Percentiles rank a stretch among this genome's conserved stretches.
Evolutionary conservation across 2,888 invertebrate species (phyloP).

Genomic region (Alsophila aescularia): DNA sequence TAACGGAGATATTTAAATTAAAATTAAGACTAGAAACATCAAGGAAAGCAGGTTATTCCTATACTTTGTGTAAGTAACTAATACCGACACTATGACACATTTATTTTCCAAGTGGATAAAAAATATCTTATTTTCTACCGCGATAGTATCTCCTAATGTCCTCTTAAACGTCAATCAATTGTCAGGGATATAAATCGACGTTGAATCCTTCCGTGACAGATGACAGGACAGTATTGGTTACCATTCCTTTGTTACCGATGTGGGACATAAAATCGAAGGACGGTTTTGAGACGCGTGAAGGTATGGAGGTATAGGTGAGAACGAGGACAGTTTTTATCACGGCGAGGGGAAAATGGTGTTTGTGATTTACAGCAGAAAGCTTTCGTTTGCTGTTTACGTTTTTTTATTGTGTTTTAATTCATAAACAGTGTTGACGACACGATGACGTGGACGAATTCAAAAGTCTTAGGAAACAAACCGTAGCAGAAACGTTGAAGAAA

Average conservation of each 20-base stretch:
- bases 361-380: too few species aligned
- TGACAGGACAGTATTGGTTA: background rate
- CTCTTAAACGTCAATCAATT: constrained; percentile 8
- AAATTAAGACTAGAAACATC: too few species aligned
- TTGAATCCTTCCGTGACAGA: constrained; percentile 2
- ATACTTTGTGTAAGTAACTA: too few species aligned
- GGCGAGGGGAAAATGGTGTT: too few species aligned
- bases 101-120: background rate
- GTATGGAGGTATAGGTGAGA: background rate
- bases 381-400: too few species aligned
- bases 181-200: constrained; percentile 20
- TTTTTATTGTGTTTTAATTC: too few species aligned
- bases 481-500: too few species aligned
- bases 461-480: too few species aligned
- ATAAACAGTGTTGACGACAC: too few species aligned
- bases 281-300: background rate
- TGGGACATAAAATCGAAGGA: background rate
- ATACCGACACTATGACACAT: background rate
- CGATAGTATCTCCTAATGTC: background rate
- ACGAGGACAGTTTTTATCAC: background rate
- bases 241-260: background rate
- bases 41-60: too few species aligned
- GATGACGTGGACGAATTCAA: too few species aligned
- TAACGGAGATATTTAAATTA: too few species aligned
- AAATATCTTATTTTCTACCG: background rate